Evolutionary conservation across 2,113 vertebrate species (phyloP), one percentile per base, ranked within the genome.

Genomic region (Pleuronectes platessa): DNA sequence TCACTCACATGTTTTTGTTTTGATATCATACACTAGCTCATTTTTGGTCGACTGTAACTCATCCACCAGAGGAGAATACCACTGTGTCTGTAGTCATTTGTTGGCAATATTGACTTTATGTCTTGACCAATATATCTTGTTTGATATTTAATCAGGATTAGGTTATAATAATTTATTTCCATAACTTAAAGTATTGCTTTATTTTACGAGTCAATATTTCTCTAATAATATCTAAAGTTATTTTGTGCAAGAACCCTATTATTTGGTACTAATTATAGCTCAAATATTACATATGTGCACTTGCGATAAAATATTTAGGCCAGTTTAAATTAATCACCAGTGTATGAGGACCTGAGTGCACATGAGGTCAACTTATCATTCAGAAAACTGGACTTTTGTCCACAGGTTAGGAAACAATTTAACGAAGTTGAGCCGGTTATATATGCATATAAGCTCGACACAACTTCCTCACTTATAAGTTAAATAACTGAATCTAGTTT

Each of bases 1-100:
- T 65, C 76, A 84, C 66, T 55, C 59, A 61, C 71, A 86, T 83
- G 54, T 40, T 74, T 31, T 74, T 68, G 0, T 71, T 84, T 84
- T 76, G 61, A 74, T 51, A 23, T 31, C 27, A 31, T 31, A 31
- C 5, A 6, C 6, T 31, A 31, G 31, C 31, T 31, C 6, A 31
- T 31, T 7, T 31, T 31, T 31, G 31, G 31, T 31, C 31, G 6
- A 7, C 31, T 31, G 5, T 31, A 31, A 31, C 31, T 31, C 31
- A 31, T 31, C 31, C 31, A 31, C 31, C 31, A 31, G 31, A 31
- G 6, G 31, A 31, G 31, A 31, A 31, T 31, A 7, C 31, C 31
- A 31, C 6, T 31, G 31, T 31, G 31, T 31, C 31, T 31, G 6
- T 31, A 31, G 31, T 31, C 31, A 31, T 31, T 31, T 31, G 6